These are phyloP conservation scores for Ormyrus nitidulus DNA, from an alignment of 2,888 invertebrate genomes.

Conservation along the genomic window DNA sequence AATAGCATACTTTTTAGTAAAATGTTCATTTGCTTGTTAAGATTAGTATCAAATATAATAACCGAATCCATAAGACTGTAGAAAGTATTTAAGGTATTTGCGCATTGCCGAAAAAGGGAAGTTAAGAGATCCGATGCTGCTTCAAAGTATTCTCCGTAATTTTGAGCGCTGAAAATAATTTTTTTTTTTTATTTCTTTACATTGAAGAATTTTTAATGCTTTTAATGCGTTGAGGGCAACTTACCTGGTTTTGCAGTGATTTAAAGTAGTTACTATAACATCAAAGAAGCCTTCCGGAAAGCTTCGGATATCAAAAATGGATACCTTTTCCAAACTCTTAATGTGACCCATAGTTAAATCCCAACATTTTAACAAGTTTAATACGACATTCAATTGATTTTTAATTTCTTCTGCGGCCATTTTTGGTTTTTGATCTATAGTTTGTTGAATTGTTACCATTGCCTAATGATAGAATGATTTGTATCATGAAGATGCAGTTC, in stretches of 20 bases:
- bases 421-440: slow-evolving; percentile 28
- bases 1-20: slow-evolving; percentile 60
- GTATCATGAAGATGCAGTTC: not conserved
- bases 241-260: slow-evolving; percentile 68
- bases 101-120: slow-evolving; percentile 65
- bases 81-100: slow-evolving; percentile 64
- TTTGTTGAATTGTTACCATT: slow-evolving; percentile 55
- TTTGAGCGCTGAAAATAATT: slow-evolving; percentile 61
- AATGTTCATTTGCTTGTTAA: slow-evolving; percentile 62
- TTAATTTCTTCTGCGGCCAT: slow-evolving; percentile 53
- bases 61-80: slow-evolving; percentile 63
- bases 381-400: slow-evolving; percentile 29
- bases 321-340: slow-evolving; percentile 59
- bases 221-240: not conserved
- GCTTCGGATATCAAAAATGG: slow-evolving; percentile 58
- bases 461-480: slow-evolving; percentile 53
- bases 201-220: not conserved
- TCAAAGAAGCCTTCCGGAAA: slow-evolving; percentile 62
- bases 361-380: slow-evolving; percentile 64
- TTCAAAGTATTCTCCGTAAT: slow-evolving; percentile 62
- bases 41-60: slow-evolving; percentile 62
- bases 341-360: slow-evolving; percentile 63
- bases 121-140: slow-evolving; percentile 62
- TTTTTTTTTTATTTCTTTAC: slow-evolving; percentile 12
- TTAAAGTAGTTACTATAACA: slow-evolving; percentile 61